Conservation (phyloP, 2,888 invertebrate species). For the Podabrus alpinus region DNA sequence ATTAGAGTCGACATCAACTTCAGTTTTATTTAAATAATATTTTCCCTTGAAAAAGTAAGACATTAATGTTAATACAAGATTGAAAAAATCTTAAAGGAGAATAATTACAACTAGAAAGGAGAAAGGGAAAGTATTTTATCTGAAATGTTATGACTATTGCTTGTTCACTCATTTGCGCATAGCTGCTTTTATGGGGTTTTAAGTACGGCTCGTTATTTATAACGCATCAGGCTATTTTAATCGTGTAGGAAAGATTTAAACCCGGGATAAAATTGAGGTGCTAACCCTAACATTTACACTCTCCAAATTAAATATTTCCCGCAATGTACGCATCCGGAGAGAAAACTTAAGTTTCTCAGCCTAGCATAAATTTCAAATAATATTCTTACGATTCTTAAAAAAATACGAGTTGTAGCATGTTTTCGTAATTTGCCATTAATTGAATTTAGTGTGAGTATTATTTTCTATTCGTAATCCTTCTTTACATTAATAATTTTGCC, state of each 20-base stretch:
- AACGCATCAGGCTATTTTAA: neutral
- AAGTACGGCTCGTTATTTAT: neutral
- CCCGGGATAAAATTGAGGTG: neutral
- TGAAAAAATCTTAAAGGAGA: neutral
- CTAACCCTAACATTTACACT: neutral
- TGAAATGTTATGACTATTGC: neutral
- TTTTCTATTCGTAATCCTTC: neutral
- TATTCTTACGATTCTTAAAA: neutral
- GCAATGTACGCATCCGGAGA: too few relatives aligned
- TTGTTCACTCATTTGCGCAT: neutral
- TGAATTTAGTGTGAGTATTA: neutral
- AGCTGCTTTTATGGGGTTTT: neutral
- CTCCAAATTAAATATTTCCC: neutral
- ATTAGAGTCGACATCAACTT: neutral
- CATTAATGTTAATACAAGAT: neutral
- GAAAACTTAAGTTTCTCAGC: neutral
- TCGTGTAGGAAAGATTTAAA: neutral
- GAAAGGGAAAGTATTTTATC: neutral
- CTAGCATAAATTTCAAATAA: neutral
- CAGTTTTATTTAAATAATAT: neutral
- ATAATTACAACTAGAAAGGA: neutral
- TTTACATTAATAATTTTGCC: neutral
- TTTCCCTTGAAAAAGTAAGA: neutral
- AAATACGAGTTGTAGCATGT: neutral
- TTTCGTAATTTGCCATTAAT: neutral